A percentile compares a stretch with the other conserved stretches of the same genome.
phyloP scores from a whole-genome alignment of 2,797 vertebrate species.

The Sebastes vulpes region DNA sequence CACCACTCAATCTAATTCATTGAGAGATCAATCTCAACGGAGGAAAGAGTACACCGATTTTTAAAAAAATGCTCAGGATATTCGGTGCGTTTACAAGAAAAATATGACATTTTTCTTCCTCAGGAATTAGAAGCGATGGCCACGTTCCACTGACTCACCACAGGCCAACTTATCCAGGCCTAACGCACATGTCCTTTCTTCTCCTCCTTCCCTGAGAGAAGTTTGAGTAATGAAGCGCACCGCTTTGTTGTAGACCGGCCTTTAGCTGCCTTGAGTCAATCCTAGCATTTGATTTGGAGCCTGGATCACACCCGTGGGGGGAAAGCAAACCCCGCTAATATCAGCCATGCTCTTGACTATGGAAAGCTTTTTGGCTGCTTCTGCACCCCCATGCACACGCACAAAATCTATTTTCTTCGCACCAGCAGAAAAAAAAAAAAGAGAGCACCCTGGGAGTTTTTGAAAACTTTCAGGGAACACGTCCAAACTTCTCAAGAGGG shows the following conservation, averaged over 20 bases:
- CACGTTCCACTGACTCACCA: constrained; percentile 48
- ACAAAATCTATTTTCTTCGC: constrained; percentile 58
- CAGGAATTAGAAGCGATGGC: constrained; percentile 39
- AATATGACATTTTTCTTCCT: constrained; percentile 32
- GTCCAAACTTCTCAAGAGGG: constrained; percentile 62
- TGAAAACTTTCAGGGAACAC: constrained; percentile 58
- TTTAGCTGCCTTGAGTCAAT: constrained; percentile 70
- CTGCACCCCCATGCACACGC: constrained; percentile 31
- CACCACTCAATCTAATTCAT: constrained; percentile 19
- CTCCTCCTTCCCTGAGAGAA: constrained; percentile 42
- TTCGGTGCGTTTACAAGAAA: constrained; percentile 31
- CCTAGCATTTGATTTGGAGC: constrained; percentile 76
- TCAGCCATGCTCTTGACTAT: constrained; percentile 60
- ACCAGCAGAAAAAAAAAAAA: background rate
- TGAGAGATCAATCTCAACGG: constrained; percentile 18
- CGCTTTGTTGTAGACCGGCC: constrained; percentile 61
- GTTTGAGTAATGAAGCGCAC: constrained; percentile 65
- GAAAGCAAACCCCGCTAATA: constrained; percentile 56
- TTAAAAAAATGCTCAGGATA: background rate
- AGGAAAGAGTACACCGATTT: background rate
- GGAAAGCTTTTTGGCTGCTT: constrained; percentile 66
- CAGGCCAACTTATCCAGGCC: constrained; percentile 57
- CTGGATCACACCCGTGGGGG: constrained; percentile 66
- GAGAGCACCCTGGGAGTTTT: constrained; percentile 45
- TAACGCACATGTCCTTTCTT: constrained; percentile 63